These are phyloP conservation scores for Noctua pronuba DNA, from an alignment of 2,888 invertebrate species.

Conservation along the genomic window DNA sequence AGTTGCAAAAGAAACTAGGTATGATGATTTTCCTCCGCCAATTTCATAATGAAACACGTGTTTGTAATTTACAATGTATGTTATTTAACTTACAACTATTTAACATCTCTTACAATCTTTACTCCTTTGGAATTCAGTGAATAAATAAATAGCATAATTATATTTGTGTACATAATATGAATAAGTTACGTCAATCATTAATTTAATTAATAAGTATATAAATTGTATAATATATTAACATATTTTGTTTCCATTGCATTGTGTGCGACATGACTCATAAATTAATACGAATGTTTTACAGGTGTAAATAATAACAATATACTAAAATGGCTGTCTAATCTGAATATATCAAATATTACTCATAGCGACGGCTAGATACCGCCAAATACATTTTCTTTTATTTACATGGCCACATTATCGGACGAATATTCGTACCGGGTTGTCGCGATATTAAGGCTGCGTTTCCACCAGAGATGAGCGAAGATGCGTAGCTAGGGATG, in stretches of 20 bases:
- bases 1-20: not conserved
- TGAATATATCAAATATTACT: not conserved
- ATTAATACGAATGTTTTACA: not conserved
- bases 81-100: not conserved
- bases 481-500: no score
- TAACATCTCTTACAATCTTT: not conserved
- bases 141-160: not conserved
- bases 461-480: no score
- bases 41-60: slow-evolving; percentile 2
- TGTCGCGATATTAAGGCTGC: not conserved
- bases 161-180: not conserved
- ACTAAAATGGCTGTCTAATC: not conserved
- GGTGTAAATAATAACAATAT: not conserved
- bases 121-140: not conserved
- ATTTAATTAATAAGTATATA: not conserved
- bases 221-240: not conserved
- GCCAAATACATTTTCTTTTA: not conserved
- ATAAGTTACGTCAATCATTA: not conserved
- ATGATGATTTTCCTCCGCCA: not conserved
- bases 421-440: not conserved
- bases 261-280: not conserved
- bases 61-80: not conserved
- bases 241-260: not conserved
- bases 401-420: not conserved
- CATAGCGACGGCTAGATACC: not conserved